Evolutionary conservation across 2,888 invertebrate genomes (phyloP), one percentile per base, ranked within the genome.

Genomic region (Anorthoa munda): DNA sequence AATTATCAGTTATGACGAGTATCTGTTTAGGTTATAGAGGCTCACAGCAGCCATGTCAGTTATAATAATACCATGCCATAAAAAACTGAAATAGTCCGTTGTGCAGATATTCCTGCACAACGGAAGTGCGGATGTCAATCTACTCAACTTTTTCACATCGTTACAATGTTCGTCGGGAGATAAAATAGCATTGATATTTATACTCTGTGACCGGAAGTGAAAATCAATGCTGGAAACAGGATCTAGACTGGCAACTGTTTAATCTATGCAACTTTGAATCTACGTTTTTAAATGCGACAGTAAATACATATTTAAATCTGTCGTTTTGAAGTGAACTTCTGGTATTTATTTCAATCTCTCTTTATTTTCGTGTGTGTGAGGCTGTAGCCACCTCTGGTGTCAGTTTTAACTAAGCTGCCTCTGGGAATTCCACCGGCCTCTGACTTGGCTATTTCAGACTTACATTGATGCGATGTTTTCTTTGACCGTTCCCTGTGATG

Each of bases 151-250:
- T 66, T 77, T 73, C 17, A 76, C 48, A 31, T 45, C 21, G 21
- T n/a, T 17, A 31, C 23, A n/a, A 31, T 23, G 60, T 55, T 72
- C 79, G 61, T 56, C 17, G n/a, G 17, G 51, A 79, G 79, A 72
- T 72, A 61, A 79, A 75, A 79, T 50, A 31, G 17, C 13, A n/a
- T 21, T 17, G 48, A 60, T 72, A 75, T 75, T 79, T 63, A 46
- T 56, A 73, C 50, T 31, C 56, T 50, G 56, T n/a, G 50, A 53
- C 17, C 15, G 45, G 56, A 58, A 31, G n/a, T 61, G 46, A 61
- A 51, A 80, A 63, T 80, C 75, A 74, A 73, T 74, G 51, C 61
- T 63, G 31, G 7, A 55, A 31, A 46, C 21, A 15, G 55, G 0
- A 53, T 53, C n/a, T 31, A 48, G 48, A 23, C 61, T 18, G 9